Base-by-base conservation (phyloP, 2,797 vertebrate species). In the Myotis vivesi region DNA sequence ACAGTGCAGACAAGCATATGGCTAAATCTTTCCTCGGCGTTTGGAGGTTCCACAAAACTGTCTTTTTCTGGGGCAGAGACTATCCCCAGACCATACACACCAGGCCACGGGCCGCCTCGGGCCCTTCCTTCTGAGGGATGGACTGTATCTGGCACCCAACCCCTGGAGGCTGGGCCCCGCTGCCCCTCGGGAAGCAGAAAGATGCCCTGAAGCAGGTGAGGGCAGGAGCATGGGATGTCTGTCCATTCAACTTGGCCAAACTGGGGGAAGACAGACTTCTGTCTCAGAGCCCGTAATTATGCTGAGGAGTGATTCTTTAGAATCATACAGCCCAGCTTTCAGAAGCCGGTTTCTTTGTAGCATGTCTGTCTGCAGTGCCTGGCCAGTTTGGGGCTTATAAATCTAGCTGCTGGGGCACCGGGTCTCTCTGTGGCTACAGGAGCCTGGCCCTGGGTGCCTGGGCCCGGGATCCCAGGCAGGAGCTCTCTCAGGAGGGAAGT, bases 1-100 rank as follows among this genome's bases (percentile, higher is more conserved):
- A 30, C 44, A 49, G 41, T 5, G 3, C 7, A 36, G 92, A 44
- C 1, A 23, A 49, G 53, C 57, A 30, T 15, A 36, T 81, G 33
- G 44, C 92, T 96, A 83, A 20, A 93, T 97, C 97, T 96, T 93
- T 94, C 94, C 96, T 97, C 94, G 51, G 69, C 25, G 93, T 92
- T 53, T 55, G 55, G 92, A 94, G 73, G 57, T 73, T 25, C 88
- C 83, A 62, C 0, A 55, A 89, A 90, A 17, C 57, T 19, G 12
- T 30, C 46, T 19, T 69, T 19, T 76, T 51, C 36, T 5, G 7
- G 1, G 22, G 53, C 1, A 0, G 75, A 19, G 22, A 11, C 0
- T 77, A 16, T 23, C 91, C 55, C 76, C 93, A 76, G 72, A 77
- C 64, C 15, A 2, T 36, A 1, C 15, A 22, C 17, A 2, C 69